Evolutionary conservation across 2,888 invertebrate genomes (phyloP).

Genomic region (Lysandra coridon): DNA sequence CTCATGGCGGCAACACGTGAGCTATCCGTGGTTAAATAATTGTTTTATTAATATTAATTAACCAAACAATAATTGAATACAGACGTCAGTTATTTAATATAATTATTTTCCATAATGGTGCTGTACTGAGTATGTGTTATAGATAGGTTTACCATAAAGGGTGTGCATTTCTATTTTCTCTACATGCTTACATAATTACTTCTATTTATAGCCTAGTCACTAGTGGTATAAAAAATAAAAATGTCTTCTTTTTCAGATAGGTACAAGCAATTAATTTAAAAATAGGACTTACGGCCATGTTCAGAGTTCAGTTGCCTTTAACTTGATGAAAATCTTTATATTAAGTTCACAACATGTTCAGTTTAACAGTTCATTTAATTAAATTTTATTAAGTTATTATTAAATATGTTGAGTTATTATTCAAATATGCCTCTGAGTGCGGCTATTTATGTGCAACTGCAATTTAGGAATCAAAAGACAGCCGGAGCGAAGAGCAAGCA

Average conservation of each 20-base stretch:
- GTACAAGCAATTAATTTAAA: background rate
- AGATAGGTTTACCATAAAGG: background rate
- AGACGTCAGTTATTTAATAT: background rate
- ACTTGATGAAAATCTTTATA: no score
- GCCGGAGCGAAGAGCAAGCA: no score
- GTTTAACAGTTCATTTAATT: no score
- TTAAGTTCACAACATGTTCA: no score
- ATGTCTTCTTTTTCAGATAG: background rate
- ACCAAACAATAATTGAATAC: background rate
- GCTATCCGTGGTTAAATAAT: background rate
- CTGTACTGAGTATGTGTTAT: background rate
- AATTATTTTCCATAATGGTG: background rate
- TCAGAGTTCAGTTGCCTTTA: no score
- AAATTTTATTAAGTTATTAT: no score
- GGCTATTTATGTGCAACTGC: no score
- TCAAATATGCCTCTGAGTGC: no score
- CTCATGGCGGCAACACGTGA: conserved; percentile 15
- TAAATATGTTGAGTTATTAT: no score
- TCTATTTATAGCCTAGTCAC: background rate
- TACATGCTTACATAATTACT: background rate
- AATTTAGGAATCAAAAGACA: no score
- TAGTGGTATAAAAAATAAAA: background rate
- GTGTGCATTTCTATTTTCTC: background rate
- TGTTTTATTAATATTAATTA: conserved; percentile 7
- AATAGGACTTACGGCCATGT: background rate